Conservation (phyloP, 1,140 invertebrate species). For the Eriosoma lanigerum region DNA sequence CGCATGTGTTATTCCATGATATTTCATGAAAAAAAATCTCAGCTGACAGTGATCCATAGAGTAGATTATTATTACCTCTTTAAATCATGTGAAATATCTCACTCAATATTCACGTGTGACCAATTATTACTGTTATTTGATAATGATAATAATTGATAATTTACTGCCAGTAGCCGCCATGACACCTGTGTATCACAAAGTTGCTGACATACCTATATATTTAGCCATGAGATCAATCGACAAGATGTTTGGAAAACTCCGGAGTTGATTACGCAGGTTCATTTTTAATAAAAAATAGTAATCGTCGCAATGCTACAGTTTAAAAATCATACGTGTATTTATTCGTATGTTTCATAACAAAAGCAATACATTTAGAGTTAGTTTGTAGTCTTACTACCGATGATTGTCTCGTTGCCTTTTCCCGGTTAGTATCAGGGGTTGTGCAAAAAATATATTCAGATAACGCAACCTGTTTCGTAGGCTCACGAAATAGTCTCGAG, state of each 20-base stretch:
- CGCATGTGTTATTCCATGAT: too few relatives aligned
- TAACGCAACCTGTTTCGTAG: constrained; percentile 52
- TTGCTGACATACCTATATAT: too few relatives aligned
- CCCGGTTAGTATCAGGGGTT: constrained; percentile 55
- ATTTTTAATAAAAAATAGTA: not conserved
- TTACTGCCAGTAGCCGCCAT: too few relatives aligned
- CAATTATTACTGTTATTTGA: too few relatives aligned
- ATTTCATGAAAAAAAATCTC: too few relatives aligned
- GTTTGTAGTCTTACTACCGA: constrained; percentile 55
- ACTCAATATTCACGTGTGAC: too few relatives aligned
- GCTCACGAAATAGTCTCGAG: not conserved
- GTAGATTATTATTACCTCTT: too few relatives aligned
- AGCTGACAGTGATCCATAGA: too few relatives aligned
- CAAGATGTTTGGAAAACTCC: constrained; percentile 16
- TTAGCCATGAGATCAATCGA: not conserved
- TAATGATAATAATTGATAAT: too few relatives aligned
- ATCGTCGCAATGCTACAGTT: not conserved
- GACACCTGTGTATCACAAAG: too few relatives aligned
- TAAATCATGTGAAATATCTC: too few relatives aligned
- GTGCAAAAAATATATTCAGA: constrained; percentile 42
- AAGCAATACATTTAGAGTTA: constrained; percentile 57
- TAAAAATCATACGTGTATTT: constrained; percentile 50
- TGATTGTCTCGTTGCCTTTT: constrained; percentile 55
- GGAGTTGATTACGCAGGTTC: constrained; percentile 35
- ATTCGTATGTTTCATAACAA: constrained; percentile 56